phyloP scores from a whole-genome alignment of 23 tunicate genomes.

The Ciona savignyi region DNA sequence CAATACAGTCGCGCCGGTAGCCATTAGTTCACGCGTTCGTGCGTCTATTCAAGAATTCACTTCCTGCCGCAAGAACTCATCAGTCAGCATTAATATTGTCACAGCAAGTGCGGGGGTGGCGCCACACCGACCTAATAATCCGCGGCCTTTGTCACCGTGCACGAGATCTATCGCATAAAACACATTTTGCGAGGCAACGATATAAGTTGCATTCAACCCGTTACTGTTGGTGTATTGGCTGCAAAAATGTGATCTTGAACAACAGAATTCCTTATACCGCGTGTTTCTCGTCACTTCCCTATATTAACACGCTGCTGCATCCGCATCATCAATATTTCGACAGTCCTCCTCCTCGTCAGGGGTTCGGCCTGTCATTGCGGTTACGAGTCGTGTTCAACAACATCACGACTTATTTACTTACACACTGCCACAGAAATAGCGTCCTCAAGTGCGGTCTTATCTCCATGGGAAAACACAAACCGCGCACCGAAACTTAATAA shows the following conservation, averaged over 20 bases:
- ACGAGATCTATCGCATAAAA: background rate
- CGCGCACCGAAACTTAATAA: background rate
- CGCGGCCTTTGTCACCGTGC: background rate
- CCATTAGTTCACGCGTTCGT: background rate
- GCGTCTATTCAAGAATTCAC: background rate
- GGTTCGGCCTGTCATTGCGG: background rate
- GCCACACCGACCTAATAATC: background rate
- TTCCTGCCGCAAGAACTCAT: background rate
- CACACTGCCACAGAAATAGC: background rate
- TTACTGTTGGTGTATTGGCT: too few relatives aligned
- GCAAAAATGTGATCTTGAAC: too few relatives aligned
- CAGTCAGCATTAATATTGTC: background rate
- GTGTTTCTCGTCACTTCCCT: too few relatives aligned
- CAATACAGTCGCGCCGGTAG: background rate
- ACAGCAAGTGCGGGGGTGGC: conserved; percentile 3
- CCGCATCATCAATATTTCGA: too few relatives aligned
- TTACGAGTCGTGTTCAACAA: background rate
- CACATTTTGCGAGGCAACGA: too few relatives aligned
- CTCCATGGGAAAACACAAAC: background rate
- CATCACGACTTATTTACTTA: background rate
- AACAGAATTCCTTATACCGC: too few relatives aligned
- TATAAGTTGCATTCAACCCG: too few relatives aligned
- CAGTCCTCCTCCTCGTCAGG: too few relatives aligned
- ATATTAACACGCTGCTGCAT: too few relatives aligned
- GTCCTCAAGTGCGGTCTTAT: background rate